Evolutionary conservation across 1,140 invertebrate species (phyloP).

Genomic region (Macrobrachium nipponense): DNA sequence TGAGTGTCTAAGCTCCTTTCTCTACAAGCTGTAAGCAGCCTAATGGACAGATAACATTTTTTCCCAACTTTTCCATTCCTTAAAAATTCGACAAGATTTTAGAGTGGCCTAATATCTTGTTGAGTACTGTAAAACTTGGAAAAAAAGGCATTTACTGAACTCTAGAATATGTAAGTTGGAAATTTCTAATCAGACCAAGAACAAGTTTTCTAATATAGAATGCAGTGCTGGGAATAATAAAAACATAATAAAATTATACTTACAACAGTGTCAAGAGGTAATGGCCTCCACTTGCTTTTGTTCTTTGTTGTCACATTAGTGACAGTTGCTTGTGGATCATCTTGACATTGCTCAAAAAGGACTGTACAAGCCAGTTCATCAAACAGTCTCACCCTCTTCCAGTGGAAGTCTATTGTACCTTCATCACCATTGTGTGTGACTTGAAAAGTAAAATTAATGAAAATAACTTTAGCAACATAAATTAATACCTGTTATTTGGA

Average conservation of each 20-base stretch:
- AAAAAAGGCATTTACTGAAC: too few relatives aligned
- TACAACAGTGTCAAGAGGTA: conserved; percentile 95
- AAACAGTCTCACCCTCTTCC: conserved; percentile 90
- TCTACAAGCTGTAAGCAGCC: too few relatives aligned
- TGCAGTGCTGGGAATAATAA: too few relatives aligned
- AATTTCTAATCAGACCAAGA: too few relatives aligned
- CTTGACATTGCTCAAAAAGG: conserved; percentile 72
- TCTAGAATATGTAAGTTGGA: too few relatives aligned
- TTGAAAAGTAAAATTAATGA: conserved; percentile 21
- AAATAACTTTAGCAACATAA: background rate
- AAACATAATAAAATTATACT: conserved; percentile 67
- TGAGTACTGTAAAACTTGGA: too few relatives aligned
- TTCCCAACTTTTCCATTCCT: too few relatives aligned
- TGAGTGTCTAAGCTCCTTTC: too few relatives aligned
- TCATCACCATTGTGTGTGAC: conserved; percentile 55
- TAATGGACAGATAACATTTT: too few relatives aligned
- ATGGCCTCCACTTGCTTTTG: conserved; percentile 96
- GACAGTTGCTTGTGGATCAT: conserved; percentile 84
- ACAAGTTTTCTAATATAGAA: too few relatives aligned
- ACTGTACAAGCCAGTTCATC: conserved; percentile 74
- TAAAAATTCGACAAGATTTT: too few relatives aligned
- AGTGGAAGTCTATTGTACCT: conserved; percentile 83
- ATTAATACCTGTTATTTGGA: conserved; percentile 41
- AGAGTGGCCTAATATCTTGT: too few relatives aligned
- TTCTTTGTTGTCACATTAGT: conserved; percentile 86